Evolutionary conservation across 2,888 invertebrate genomes (phyloP).

Genomic region (Nomada fucata): DNA sequence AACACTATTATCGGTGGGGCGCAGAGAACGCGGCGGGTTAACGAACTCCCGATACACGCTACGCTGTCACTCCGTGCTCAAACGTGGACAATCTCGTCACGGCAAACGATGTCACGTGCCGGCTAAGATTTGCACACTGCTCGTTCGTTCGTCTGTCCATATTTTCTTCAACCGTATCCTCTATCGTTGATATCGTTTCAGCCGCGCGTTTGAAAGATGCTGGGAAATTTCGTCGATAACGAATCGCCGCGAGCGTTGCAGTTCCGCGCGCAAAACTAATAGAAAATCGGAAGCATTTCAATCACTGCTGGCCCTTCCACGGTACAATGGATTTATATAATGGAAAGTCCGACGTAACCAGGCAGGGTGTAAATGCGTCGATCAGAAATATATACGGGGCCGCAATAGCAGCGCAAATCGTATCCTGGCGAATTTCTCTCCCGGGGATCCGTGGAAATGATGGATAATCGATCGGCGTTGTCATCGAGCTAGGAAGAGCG

Average conservation of each 20-base stretch:
- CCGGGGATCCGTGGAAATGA: constrained; percentile 66
- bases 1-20: constrained; percentile 59
- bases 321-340: constrained; percentile 57
- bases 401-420: constrained; percentile 51
- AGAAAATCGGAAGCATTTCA: constrained; percentile 55
- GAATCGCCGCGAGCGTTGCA: constrained; percentile 26
- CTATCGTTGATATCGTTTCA: constrained; percentile 1
- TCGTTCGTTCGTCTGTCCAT: constrained; percentile 35
- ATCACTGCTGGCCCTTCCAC: constrained; percentile 17
- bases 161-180: not conserved
- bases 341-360: constrained; percentile 44
- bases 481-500: constrained; percentile 18
- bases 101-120: constrained; percentile 60
- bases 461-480: constrained; percentile 51
- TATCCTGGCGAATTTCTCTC: constrained; percentile 67
- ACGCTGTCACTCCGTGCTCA: constrained; percentile 44
- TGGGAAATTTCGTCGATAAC: constrained; percentile 37
- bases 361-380: constrained; percentile 40
- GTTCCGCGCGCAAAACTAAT: not conserved
- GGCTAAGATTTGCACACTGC: constrained; percentile 44
- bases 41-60: constrained; percentile 24
- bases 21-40: constrained; percentile 14
- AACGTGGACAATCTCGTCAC: constrained; percentile 57
- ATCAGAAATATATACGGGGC: constrained; percentile 46
- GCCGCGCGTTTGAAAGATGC: not conserved